phyloP scores from a whole-genome alignment of 2,797 vertebrate genomes.

The Naso thynnoides region DNA sequence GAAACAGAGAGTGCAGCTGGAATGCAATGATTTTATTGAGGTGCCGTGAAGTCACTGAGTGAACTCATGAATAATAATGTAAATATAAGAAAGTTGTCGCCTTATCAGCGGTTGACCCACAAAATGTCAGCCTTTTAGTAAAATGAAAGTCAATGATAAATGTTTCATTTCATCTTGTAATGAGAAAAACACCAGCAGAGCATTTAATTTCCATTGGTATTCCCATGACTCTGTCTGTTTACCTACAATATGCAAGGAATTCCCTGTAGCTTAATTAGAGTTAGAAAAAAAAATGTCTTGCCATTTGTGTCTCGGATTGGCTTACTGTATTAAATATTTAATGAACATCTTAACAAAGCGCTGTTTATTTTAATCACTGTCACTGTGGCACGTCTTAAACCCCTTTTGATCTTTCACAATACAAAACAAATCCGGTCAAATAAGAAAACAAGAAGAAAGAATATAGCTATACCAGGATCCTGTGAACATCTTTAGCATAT shows the following conservation, averaged over 20 bases:
- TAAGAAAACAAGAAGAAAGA: slow-evolving; percentile 31
- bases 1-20: slow-evolving; percentile 10
- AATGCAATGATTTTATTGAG: slow-evolving; percentile 25
- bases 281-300: slow-evolving; percentile 76
- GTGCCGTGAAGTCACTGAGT: slow-evolving; percentile 23
- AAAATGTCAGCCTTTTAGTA: slow-evolving; percentile 80
- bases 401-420: slow-evolving; percentile 62
- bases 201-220: slow-evolving; percentile 85
- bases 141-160: slow-evolving; percentile 84
- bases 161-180: slow-evolving; percentile 86
- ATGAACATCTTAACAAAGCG: slow-evolving; percentile 82
- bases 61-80: slow-evolving; percentile 62
- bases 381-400: slow-evolving; percentile 66
- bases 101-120: slow-evolving; percentile 78
- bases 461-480: slow-evolving; percentile 13
- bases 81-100: slow-evolving; percentile 69
- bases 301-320: slow-evolving; percentile 80
- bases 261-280: slow-evolving; percentile 89
- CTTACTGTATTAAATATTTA: slow-evolving; percentile 85
- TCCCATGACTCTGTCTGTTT: slow-evolving; percentile 85
- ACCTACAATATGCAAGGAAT: slow-evolving; percentile 87
- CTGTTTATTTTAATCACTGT: slow-evolving; percentile 85
- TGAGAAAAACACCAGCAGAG: slow-evolving; percentile 83
- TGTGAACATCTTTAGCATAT: slow-evolving; percentile 46
- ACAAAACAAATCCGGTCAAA: slow-evolving; percentile 64